These are phyloP conservation scores for Leptopterna dolabrata DNA, from an alignment of 2,888 invertebrate genomes.

Conservation along the genomic window DNA sequence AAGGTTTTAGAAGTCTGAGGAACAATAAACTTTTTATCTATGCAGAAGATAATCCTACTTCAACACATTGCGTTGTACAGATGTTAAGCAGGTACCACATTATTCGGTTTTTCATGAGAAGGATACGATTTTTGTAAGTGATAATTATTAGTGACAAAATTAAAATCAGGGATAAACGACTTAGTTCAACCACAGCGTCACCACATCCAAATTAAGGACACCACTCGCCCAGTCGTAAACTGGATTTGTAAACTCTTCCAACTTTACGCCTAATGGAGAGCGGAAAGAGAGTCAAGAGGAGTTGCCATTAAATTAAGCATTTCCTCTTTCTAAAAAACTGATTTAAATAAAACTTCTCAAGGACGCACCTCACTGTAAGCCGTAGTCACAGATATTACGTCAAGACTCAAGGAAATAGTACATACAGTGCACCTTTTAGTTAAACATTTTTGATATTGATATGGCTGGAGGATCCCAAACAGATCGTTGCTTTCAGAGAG, in stretches of 20 bases:
- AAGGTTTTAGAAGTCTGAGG: too few relatives aligned
- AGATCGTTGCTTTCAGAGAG: background rate
- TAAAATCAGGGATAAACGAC: too few relatives aligned
- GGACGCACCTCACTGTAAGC: background rate
- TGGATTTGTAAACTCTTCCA: slow-evolving; percentile 21
- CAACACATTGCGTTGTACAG: too few relatives aligned
- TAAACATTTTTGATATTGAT: background rate
- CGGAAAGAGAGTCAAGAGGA: background rate
- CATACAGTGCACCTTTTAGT: background rate
- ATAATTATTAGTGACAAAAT: too few relatives aligned
- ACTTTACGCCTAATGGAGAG: background rate
- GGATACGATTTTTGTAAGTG: too few relatives aligned
- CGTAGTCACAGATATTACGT: background rate
- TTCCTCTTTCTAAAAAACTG: background rate
- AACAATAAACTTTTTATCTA: too few relatives aligned
- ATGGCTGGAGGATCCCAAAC: background rate
- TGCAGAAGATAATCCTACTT: too few relatives aligned
- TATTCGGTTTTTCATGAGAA: too few relatives aligned
- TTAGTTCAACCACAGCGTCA: background rate
- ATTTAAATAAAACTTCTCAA: background rate
- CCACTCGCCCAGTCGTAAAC: background rate
- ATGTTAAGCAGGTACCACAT: too few relatives aligned
- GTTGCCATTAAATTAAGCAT: background rate
- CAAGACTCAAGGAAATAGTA: background rate
- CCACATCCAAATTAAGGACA: background rate